These are phyloP conservation scores for Cylindroiulus punctatus DNA, from an alignment of 2,888 invertebrate species.

Conservation along the genomic window DNA sequence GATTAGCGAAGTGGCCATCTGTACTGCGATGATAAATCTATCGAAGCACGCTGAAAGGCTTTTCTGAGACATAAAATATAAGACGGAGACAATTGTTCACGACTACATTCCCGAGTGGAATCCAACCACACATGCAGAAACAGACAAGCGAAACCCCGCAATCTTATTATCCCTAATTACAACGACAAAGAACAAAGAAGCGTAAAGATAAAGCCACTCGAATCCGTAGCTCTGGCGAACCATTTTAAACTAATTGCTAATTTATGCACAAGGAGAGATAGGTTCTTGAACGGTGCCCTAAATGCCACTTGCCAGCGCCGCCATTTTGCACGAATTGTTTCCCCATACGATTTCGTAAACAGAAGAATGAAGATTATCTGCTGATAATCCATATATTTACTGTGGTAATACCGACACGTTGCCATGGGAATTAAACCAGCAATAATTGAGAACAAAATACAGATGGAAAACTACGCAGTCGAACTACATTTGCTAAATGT, in stretches of 20 bases:
- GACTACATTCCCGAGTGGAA: not conserved
- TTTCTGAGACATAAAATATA: not conserved
- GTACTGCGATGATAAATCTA: not conserved
- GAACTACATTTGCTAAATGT: no score
- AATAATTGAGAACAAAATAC: not conserved
- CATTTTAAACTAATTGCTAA: not conserved
- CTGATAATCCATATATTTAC: not conserved
- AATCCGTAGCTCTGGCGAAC: not conserved
- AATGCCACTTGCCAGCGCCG: not conserved
- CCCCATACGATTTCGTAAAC: not conserved
- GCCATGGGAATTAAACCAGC: not conserved
- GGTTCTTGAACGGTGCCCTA: not conserved
- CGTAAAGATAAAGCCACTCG: constrained; percentile 1
- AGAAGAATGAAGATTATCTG: not conserved
- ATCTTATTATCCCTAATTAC: constrained; percentile 10
- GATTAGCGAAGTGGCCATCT: constrained; percentile 18
- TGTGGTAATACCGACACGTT: not conserved
- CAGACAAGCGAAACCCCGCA: not conserved
- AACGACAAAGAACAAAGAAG: constrained; percentile 10
- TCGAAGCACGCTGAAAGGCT: not conserved
- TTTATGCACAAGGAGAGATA: not conserved
- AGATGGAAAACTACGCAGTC: no score
- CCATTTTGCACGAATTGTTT: no score
- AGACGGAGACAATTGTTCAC: not conserved
- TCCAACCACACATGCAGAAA: not conserved